Conservation (phyloP, 2,888 invertebrate genomes). For the Erynnis tages region DNA sequence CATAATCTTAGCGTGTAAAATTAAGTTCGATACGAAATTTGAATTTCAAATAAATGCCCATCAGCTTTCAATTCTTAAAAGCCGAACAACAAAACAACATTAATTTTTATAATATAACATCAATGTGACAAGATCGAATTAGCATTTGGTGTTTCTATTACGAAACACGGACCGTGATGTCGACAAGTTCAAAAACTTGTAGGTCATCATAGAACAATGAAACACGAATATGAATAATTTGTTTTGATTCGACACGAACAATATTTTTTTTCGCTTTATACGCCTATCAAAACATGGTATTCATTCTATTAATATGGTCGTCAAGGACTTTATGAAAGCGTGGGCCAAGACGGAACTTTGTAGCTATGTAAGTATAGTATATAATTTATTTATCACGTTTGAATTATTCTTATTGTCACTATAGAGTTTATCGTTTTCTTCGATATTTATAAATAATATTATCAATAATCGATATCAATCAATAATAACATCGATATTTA, state of each 20-base stretch:
- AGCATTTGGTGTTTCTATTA: constrained; percentile 57
- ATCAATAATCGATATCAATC: too few relatives aligned
- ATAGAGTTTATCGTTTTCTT: too few relatives aligned
- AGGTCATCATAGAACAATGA: constrained; percentile 68
- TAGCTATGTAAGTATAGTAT: too few relatives aligned
- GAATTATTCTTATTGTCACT: too few relatives aligned
- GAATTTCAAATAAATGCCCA: constrained; percentile 10
- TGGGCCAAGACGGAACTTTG: too few relatives aligned
- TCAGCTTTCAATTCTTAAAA: constrained; percentile 7
- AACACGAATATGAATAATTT: constrained; percentile 49
- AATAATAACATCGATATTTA: too few relatives aligned
- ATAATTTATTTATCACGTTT: too few relatives aligned
- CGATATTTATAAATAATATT: too few relatives aligned
- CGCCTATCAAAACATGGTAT: constrained; percentile 26
- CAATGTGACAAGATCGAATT: constrained; percentile 65
- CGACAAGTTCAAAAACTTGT: constrained; percentile 56
- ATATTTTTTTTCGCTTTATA: constrained; percentile 33
- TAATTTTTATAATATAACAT: constrained; percentile 37
- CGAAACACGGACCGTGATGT: constrained; percentile 54
- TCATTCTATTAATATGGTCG: not conserved
- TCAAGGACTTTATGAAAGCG: too few relatives aligned
- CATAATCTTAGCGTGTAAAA: not conserved
- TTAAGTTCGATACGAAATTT: constrained; percentile 9
- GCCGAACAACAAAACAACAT: constrained; percentile 37
- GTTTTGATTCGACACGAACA: constrained; percentile 47